These are phyloP conservation scores for Zelleria hepariella DNA, from an alignment of 2,888 invertebrate genomes.

Conservation along the genomic window DNA sequence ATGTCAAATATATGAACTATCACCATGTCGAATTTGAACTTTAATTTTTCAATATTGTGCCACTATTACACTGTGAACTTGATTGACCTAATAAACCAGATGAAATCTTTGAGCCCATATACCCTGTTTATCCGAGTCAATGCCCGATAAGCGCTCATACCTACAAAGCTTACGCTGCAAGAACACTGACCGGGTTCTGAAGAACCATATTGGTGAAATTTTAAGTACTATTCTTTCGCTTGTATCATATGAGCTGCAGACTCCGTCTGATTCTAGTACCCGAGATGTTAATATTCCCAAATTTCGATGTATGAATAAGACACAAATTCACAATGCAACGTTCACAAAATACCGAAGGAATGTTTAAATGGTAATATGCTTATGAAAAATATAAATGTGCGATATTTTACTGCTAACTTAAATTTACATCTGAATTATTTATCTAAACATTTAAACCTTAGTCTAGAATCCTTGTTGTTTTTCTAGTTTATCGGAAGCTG, in stretches of 20 bases:
- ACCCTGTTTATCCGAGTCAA: no score
- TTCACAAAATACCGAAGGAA: constrained; percentile 65
- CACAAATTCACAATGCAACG: constrained; percentile 42
- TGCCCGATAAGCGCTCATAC: no score
- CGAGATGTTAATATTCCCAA: background rate
- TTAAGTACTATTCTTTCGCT: constrained; percentile 2
- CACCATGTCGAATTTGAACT: constrained; percentile 70
- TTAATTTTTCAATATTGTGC: constrained; percentile 60
- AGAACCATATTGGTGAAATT: no score
- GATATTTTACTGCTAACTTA: constrained; percentile 67
- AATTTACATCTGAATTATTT: constrained; percentile 68
- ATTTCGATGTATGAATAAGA: constrained; percentile 6
- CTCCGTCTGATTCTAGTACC: constrained; percentile 14
- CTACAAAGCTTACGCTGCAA: no score
- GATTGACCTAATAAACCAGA: constrained; percentile 10
- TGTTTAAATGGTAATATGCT: constrained; percentile 69
- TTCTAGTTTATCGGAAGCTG: constrained; percentile 43
- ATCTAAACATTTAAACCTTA: constrained; percentile 60
- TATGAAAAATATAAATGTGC: constrained; percentile 65
- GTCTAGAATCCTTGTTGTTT: constrained; percentile 62
- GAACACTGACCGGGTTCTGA: no score
- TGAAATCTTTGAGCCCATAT: background rate
- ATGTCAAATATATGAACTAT: constrained; percentile 59
- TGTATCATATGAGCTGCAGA: constrained; percentile 18
- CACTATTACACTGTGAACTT: constrained; percentile 50